These are phyloP conservation scores for Tragelaphus eurycerus DNA, from an alignment of 2,797 vertebrate genomes.

Conservation along the genomic window DNA sequence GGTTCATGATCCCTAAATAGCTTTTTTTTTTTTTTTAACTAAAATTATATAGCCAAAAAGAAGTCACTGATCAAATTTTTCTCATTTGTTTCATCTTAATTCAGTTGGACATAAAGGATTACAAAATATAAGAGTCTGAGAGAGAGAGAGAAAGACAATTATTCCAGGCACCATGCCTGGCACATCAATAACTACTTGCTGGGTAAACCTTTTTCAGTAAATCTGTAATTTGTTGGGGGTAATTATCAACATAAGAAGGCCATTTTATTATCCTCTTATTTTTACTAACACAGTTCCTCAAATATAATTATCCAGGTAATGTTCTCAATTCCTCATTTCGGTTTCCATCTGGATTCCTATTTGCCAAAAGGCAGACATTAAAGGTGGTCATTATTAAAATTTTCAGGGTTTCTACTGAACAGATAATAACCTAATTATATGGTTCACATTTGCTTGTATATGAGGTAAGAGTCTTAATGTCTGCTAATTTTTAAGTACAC, in stretches of 20 bases:
- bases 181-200: not conserved
- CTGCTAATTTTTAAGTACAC: constrained; percentile 36
- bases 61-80: not conserved
- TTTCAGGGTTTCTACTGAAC: not conserved
- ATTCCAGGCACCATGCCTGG: not conserved
- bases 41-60: not conserved
- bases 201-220: not conserved
- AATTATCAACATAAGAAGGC: not conserved
- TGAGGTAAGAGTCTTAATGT: constrained; percentile 39
- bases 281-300: not conserved
- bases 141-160: not conserved
- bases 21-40: not conserved
- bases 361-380: not conserved
- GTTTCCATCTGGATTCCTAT: not conserved
- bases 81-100: not conserved
- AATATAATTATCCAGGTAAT: not conserved
- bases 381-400: not conserved
- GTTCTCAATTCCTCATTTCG: not conserved
- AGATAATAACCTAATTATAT: not conserved
- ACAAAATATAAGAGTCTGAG: not conserved
- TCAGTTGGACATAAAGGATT: not conserved
- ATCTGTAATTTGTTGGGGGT: not conserved
- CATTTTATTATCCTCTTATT: not conserved
- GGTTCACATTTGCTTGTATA: not conserved
- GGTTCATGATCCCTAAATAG: not conserved